Conservation (phyloP, 2,113 vertebrate species). For the Bolborhynchus lineola region DNA sequence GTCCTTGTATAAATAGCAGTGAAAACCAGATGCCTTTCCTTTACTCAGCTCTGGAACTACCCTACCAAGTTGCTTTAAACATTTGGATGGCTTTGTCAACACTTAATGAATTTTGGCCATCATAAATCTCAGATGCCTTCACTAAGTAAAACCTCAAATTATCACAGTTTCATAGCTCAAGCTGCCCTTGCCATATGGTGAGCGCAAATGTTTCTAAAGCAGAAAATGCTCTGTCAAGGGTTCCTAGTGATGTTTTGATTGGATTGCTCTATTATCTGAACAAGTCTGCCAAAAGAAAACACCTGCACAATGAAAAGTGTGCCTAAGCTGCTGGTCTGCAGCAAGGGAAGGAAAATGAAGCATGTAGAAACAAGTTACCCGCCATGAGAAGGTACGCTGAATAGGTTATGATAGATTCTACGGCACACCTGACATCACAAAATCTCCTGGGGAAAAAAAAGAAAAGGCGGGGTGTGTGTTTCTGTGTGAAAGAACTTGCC, state of each 20-base stretch:
- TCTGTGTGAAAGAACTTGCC: background rate
- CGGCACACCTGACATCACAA: background rate
- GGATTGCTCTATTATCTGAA: constrained; percentile 72
- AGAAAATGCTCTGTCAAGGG: constrained; percentile 71
- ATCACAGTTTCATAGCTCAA: constrained; percentile 54
- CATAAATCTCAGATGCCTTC: constrained; percentile 61
- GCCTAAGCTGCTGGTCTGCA: constrained; percentile 31
- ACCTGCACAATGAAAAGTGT: constrained; percentile 61
- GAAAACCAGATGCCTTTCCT: constrained; percentile 22
- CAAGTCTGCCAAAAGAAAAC: constrained; percentile 68
- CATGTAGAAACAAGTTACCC: constrained; percentile 35
- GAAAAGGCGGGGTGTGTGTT: fast-evolving
- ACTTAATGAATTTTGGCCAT: constrained; percentile 59
- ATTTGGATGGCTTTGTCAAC: constrained; percentile 42
- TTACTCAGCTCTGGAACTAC: background rate
- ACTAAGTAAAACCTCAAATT: constrained; percentile 39
- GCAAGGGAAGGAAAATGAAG: background rate
- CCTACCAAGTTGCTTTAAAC: constrained; percentile 24
- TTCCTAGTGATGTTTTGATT: constrained; percentile 68
- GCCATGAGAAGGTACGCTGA: background rate
- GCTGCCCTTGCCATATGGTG: constrained; percentile 72
- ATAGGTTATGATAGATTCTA: background rate
- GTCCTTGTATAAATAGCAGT: background rate
- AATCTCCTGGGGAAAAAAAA: background rate
- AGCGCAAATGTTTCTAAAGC: constrained; percentile 73